A percentile compares a stretch with the other conserved stretches of the same genome.
Evolutionary conservation across 2,888 invertebrate species (phyloP).

Genomic region (Eulithis prunata): DNA sequence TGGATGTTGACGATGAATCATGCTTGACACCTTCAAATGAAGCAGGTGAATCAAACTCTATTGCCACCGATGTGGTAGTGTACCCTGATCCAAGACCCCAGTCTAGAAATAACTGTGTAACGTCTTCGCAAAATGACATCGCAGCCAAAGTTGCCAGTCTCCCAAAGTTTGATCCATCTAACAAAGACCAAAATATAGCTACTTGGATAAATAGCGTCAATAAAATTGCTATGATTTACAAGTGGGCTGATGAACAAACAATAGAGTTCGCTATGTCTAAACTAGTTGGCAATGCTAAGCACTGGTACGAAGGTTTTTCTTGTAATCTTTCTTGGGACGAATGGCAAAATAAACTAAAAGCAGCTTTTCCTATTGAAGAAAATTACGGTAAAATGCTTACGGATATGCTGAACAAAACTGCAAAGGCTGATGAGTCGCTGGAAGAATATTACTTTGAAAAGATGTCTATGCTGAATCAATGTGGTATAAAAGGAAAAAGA

Average conservation of each 20-base stretch:
- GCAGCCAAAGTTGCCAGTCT: slow-evolving; percentile 1
- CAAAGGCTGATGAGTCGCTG: slow-evolving; percentile 12
- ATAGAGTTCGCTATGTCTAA: slow-evolving; percentile 18
- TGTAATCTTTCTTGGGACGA: slow-evolving; percentile 15
- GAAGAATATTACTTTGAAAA: slow-evolving; percentile 18
- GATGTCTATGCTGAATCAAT: slow-evolving; percentile 11
- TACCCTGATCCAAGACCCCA: slow-evolving; percentile 8
- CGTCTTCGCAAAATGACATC: neutral
- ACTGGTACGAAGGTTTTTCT: slow-evolving; percentile 9
- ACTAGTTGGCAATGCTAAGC: slow-evolving; percentile 14
- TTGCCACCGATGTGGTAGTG: neutral
- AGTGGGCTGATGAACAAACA: slow-evolving; percentile 21
- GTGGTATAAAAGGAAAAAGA: slow-evolving; percentile 16
- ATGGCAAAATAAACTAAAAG: slow-evolving; percentile 17
- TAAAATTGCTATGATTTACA: slow-evolving; percentile 7
- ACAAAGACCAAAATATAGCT: slow-evolving; percentile 13
- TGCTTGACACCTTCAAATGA: neutral
- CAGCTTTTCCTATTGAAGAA: slow-evolving; percentile 9
- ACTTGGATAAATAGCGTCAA: slow-evolving; percentile 18
- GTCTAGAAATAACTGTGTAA: neutral
- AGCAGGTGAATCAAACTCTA: neutral
- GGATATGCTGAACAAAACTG: slow-evolving; percentile 15
- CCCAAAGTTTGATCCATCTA: slow-evolving; percentile 16
- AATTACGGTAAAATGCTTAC: slow-evolving; percentile 22
- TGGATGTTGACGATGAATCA: neutral